Conservation (phyloP, 1,140 invertebrate species). For the Brachionus koreanus region DNA sequence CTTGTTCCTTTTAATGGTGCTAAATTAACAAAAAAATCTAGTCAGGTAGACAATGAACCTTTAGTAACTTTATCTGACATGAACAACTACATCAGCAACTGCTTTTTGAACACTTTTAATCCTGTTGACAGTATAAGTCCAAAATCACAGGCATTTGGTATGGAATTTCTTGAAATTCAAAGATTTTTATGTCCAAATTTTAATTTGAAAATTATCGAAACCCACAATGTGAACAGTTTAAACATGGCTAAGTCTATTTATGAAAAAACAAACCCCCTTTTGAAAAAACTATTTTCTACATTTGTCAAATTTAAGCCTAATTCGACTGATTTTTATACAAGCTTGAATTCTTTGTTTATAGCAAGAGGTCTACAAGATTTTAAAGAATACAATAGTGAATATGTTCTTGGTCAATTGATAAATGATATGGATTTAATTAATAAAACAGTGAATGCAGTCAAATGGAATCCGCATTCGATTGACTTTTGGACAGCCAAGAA, state of each 20-base stretch:
- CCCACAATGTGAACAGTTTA: background rate
- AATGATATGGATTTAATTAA: background rate
- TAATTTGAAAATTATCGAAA: slow-evolving; percentile 31
- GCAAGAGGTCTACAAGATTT: slow-evolving; percentile 6
- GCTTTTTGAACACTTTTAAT: background rate
- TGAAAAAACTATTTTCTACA: background rate
- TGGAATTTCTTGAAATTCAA: slow-evolving; percentile 15
- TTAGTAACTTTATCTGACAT: background rate
- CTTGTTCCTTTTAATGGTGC: background rate
- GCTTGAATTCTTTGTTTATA: slow-evolving; percentile 7
- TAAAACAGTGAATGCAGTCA: slow-evolving; percentile 2
- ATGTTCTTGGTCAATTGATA: slow-evolving; percentile 1
- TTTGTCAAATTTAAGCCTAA: background rate
- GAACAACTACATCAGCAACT: slow-evolving; percentile 1
- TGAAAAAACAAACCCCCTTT: slow-evolving; percentile 3
- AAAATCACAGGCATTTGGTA: background rate
- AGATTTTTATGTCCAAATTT: slow-evolving; percentile 18
- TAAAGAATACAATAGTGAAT: background rate
- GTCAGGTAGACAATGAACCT: background rate
- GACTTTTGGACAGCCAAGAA: slow-evolving; percentile 28
- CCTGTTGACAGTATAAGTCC: slow-evolving; percentile 22
- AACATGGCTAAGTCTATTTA: background rate
- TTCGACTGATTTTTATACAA: background rate
- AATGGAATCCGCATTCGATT: slow-evolving; percentile 24
- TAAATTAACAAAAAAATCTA: background rate